Conservation (phyloP, 2,888 invertebrate species). For the Macrostomum cliftonense region DNA sequence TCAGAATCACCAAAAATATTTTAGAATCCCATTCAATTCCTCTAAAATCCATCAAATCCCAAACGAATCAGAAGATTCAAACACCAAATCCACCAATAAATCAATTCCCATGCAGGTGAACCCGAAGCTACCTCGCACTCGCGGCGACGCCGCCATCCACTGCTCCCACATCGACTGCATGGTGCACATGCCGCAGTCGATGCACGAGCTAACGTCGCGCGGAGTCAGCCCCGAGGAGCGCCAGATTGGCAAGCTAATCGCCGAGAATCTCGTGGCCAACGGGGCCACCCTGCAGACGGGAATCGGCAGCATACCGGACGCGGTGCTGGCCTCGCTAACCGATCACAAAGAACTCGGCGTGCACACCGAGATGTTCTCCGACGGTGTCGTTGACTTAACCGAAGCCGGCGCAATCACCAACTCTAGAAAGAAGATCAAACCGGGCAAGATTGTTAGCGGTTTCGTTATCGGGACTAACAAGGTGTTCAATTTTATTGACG, state of each 20-base stretch:
- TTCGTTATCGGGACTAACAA: conserved; percentile 71
- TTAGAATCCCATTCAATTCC: too few relatives aligned
- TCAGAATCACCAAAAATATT: too few relatives aligned
- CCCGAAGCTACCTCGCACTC: conserved; percentile 71
- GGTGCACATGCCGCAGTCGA: conserved; percentile 42
- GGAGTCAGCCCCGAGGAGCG: conserved; percentile 46
- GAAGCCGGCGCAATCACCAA: conserved; percentile 71
- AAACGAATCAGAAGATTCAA: too few relatives aligned
- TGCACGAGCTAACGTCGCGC: conserved; percentile 54
- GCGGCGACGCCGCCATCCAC: conserved; percentile 77
- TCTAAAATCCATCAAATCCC: too few relatives aligned
- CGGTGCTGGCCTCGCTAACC: conserved; percentile 57
- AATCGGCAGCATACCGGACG: conserved; percentile 85
- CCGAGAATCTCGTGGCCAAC: conserved; percentile 64
- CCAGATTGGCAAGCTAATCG: conserved; percentile 63
- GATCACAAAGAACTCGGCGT: conserved; percentile 79
- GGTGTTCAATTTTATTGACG: conserved; percentile 74
- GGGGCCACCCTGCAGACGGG: conserved; percentile 75
- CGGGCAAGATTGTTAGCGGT: conserved; percentile 71
- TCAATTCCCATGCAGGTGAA: conserved; percentile 47
- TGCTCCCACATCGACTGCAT: conserved; percentile 73
- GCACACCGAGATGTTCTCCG: conserved; percentile 91
- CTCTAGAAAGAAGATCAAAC: conserved; percentile 57
- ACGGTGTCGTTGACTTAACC: conserved; percentile 72
- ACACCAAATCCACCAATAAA: too few relatives aligned